Evolutionary conservation across 2,113 vertebrate species (phyloP), one percentile per base, ranked within the genome.

Genomic region (Limnothrissa miodon): DNA sequence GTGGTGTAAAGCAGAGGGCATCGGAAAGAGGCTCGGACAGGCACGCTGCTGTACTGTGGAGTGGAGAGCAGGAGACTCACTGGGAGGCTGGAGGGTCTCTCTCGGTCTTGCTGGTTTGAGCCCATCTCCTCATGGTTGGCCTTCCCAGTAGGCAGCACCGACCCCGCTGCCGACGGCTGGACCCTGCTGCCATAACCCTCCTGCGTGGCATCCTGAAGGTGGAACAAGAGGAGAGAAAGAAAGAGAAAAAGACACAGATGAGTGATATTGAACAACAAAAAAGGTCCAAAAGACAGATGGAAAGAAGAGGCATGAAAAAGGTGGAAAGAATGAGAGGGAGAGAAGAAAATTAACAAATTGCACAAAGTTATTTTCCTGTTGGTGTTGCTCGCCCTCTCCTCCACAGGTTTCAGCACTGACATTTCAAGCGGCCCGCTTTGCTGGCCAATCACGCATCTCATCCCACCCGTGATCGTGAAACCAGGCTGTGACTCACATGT

Each of bases 51-150:
- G 11, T 17, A 0, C 23, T 11, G 66, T 10, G 25, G 21, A 21
- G 53, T 23, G 11, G 17, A 45, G 81, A 17, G 25, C 15, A 0
- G 44, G 44, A 80, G 66, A 92, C 97, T 97, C 93, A 98, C 97
- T 92, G 97, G 97, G 91, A 98, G 95, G 79, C 96, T 98, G 0
- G 96, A 98, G 29, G 97, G 97, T 87, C 96, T 95, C 87, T 98
- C 97, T 92, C 97, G 97, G 87, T 98, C 97, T 92, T 98, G 97
- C 89, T 97, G 97, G 78, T 96, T 96, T 89, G 97, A 88, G 88
- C 94, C 96, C 94, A 97, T 92, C 89, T 98, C 97, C 93, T 97
- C 97, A 0, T 97, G 97, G 93, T 95, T 97, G 29, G 95, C 94
- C 91, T 98, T 98, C 90, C 95, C 96, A 86, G 95, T 91, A 87